These are phyloP conservation scores for Poicephalus meyeri DNA, from an alignment of 2,113 vertebrate species.

Conservation along the genomic window DNA sequence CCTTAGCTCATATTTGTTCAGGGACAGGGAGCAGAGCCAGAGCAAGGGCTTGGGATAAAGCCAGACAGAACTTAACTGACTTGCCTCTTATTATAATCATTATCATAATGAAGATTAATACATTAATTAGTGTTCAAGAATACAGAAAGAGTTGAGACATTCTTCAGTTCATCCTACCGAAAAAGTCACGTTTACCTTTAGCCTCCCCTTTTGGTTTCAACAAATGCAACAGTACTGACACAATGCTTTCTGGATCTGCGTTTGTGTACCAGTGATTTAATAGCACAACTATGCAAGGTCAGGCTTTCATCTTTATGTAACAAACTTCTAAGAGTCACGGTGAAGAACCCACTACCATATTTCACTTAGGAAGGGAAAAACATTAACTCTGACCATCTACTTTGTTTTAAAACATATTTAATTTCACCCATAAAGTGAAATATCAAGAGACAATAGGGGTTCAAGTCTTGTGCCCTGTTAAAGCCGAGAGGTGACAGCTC, in stretches of 20 bases:
- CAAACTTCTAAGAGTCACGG: not conserved
- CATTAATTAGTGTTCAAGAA: not conserved
- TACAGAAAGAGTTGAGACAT: not conserved
- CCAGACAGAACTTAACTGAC: not conserved
- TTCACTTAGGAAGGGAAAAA: not conserved
- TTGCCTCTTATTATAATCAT: not conserved
- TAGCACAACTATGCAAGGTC: not conserved
- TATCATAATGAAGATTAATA: not conserved
- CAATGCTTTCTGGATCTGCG: not conserved
- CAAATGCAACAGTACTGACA: not conserved
- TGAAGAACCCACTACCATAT: not conserved
- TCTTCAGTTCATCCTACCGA: not conserved
- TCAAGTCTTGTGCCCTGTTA: not conserved
- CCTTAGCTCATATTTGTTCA: not conserved
- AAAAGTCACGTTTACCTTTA: not conserved
- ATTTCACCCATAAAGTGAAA: not conserved
- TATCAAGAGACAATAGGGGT: not conserved
- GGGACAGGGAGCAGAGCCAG: not conserved
- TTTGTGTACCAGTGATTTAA: not conserved
- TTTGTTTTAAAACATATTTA: not conserved
- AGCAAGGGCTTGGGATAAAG: not conserved
- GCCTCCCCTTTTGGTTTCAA: not conserved
- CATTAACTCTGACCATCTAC: not conserved
- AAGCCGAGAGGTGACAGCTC: not conserved
- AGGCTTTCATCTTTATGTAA: not conserved